Evolutionary conservation across 2,113 vertebrate species (phyloP).

Genomic region (Chroicocephalus ridibundus): DNA sequence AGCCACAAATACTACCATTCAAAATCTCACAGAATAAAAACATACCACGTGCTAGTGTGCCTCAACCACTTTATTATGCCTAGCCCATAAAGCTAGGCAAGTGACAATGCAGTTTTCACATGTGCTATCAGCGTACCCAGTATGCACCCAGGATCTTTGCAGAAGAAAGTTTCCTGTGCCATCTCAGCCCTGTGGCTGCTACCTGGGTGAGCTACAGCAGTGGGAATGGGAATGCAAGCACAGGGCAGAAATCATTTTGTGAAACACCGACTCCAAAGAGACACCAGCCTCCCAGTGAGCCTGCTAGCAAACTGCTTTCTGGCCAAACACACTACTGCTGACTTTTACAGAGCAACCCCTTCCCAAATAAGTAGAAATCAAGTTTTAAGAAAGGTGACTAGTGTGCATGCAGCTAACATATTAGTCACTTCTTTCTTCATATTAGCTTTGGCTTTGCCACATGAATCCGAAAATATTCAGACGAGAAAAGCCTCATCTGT

Average conservation of each 20-base stretch:
- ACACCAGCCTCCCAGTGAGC: background rate
- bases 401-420: background rate
- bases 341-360: background rate
- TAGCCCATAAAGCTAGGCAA: fast-evolving
- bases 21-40: background rate
- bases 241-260: background rate
- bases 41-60: fast-evolving
- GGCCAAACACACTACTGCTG: background rate
- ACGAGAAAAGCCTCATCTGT: background rate
- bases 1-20: background rate
- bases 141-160: background rate
- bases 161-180: background rate
- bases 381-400: background rate
- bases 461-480: background rate
- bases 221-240: fast-evolving
- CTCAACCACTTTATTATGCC: background rate
- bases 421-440: background rate
- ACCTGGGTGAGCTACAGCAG: background rate
- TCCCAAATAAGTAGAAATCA: background rate
- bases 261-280: background rate
- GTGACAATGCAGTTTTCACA: background rate
- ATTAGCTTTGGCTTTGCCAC: background rate
- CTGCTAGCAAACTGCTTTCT: background rate
- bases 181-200: background rate
- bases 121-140: fast-evolving